Conservation (phyloP, 2,797 vertebrate genomes). For the Coracias cyanogaster region DNA sequence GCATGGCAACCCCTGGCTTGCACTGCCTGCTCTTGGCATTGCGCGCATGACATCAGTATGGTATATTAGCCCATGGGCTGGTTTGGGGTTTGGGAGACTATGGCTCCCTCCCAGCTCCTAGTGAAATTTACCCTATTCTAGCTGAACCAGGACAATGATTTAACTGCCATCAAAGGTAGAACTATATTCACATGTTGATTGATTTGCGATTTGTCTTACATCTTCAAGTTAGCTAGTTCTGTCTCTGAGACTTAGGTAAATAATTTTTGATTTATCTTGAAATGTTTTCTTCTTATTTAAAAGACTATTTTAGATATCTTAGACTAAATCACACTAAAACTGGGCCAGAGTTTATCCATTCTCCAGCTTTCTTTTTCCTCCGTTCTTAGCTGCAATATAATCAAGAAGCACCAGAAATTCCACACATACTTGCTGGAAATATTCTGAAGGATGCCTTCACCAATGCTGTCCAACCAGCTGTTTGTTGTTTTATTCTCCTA, state of each 20-base stretch:
- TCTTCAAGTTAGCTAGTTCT: not conserved
- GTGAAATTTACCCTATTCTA: too few relatives aligned
- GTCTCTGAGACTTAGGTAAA: not conserved
- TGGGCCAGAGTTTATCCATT: not conserved
- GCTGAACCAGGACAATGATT: not conserved
- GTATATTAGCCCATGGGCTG: too few relatives aligned
- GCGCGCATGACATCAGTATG: too few relatives aligned
- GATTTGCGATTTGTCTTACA: not conserved
- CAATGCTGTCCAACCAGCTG: not conserved
- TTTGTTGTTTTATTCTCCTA: not conserved
- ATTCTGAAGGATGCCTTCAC: not conserved
- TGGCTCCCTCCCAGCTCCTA: too few relatives aligned
- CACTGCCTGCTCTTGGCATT: too few relatives aligned
- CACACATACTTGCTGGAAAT: not conserved
- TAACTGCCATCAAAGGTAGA: not conserved
- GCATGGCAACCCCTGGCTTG: too few relatives aligned
- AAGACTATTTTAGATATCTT: not conserved
- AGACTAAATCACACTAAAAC: not conserved
- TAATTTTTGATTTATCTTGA: not conserved
- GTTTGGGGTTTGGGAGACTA: too few relatives aligned
- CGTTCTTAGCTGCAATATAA: not conserved
- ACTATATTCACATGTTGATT: not conserved
- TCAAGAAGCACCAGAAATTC: not conserved
- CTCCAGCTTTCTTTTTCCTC: not conserved
- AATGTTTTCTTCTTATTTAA: not conserved